These are phyloP conservation scores for Tonatia bakeri DNA, from an alignment of 2,113 vertebrate species.

Conservation along the genomic window DNA sequence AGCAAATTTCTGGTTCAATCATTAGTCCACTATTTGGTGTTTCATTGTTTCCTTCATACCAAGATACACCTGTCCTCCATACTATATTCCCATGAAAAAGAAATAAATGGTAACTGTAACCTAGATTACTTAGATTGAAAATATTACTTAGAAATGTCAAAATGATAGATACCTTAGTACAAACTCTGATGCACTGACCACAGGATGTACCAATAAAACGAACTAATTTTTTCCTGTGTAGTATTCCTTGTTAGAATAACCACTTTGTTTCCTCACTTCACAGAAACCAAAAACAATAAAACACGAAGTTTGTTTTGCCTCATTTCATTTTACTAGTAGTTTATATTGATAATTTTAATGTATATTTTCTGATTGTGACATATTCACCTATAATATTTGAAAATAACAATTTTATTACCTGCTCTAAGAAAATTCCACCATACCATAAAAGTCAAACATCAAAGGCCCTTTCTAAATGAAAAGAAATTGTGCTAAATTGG, in stretches of 20 bases:
- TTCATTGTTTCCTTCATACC: background rate
- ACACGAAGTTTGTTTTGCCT: background rate
- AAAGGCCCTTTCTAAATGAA: background rate
- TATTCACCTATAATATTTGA: background rate
- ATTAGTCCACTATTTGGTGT: background rate
- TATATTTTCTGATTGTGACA: background rate
- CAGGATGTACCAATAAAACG: background rate
- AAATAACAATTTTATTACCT: background rate
- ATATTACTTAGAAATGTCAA: background rate
- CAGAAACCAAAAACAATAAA: background rate
- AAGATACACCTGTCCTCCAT: background rate
- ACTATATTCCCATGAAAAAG: background rate
- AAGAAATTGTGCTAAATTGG: background rate
- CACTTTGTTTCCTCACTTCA: background rate
- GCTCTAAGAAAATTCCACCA: background rate
- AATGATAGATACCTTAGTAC: background rate
- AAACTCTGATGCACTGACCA: background rate
- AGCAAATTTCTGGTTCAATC: background rate
- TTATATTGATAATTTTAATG: background rate
- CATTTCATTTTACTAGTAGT: background rate
- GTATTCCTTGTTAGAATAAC: background rate
- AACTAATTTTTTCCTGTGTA: background rate
- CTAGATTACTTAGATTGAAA: background rate
- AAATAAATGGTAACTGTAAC: background rate
- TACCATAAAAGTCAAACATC: background rate